Evolutionary conservation across 2,113 vertebrate species (phyloP).

Genomic region (Leptobrachium ailaonicum): DNA sequence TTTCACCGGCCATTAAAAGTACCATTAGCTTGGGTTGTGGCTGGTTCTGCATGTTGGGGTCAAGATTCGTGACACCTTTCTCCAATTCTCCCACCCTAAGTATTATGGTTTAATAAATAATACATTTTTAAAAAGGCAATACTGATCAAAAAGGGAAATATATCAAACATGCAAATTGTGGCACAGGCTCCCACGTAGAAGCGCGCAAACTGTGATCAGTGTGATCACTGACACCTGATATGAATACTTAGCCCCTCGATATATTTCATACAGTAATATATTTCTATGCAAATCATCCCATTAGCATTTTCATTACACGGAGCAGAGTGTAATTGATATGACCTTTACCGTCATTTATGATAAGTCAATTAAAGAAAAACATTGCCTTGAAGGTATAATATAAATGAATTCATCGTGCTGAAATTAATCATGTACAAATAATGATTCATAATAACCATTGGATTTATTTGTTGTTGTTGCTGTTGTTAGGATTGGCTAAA

Average conservation of each 20-base stretch:
- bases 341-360: slow-evolving; percentile 19
- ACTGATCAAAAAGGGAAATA: too few relatives aligned
- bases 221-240: background rate
- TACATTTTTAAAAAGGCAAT: too few relatives aligned
- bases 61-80: too few relatives aligned
- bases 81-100: too few relatives aligned
- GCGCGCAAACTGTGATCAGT: too few relatives aligned
- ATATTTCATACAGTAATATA: background rate
- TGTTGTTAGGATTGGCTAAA: background rate
- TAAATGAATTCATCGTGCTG: background rate
- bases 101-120: too few relatives aligned
- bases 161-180: too few relatives aligned
- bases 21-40: too few relatives aligned
- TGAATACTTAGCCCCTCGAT: background rate
- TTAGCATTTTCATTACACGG: slow-evolving; percentile 14
- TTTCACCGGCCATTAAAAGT: too few relatives aligned
- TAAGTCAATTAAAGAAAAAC: slow-evolving; percentile 17
- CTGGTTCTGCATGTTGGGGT: too few relatives aligned
- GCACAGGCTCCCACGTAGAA: too few relatives aligned
- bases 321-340: slow-evolving; percentile 15
- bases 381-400: background rate
- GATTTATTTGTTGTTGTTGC: background rate
- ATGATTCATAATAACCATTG: background rate
- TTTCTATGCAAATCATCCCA: slow-evolving; percentile 23
- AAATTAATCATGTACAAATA: background rate